A percentile compares a stretch with the other conserved stretches of the same genome.
Evolutionary conservation across 92 coral and sea anemone species (phyloP).

Genomic region (Porites divaricata): DNA sequence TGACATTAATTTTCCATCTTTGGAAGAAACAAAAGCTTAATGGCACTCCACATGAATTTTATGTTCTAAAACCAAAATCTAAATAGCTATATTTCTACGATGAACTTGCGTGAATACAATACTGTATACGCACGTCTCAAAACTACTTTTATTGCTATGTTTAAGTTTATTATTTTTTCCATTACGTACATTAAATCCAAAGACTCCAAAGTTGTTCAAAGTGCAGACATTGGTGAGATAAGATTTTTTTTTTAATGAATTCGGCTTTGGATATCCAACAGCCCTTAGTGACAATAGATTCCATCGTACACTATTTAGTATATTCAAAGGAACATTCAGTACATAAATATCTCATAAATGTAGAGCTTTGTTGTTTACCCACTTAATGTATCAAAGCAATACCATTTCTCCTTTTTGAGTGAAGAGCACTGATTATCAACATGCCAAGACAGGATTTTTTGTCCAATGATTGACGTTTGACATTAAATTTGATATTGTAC

Average conservation of each 20-base stretch:
- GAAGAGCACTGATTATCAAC: background rate
- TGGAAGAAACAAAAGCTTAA: background rate
- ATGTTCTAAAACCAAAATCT: background rate
- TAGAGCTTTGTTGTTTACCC: background rate
- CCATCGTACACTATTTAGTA: background rate
- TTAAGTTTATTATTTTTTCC: constrained; percentile 5
- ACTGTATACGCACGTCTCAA: background rate
- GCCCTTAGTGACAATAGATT: too few species aligned
- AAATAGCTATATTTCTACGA: background rate
- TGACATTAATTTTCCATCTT: background rate
- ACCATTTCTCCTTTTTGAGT: background rate
- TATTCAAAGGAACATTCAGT: background rate
- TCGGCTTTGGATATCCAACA: background rate
- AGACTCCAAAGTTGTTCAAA: background rate
- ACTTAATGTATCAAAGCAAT: background rate
- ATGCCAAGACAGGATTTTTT: background rate
- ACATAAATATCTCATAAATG: constrained; percentile 3
- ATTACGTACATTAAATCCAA: constrained; percentile 10
- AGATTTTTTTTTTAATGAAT: background rate
- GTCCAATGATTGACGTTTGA: background rate
- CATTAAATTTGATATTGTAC: background rate
- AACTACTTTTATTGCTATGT: background rate
- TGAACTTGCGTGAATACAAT: background rate
- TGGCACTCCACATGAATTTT: background rate
- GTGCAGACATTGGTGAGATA: background rate